A percentile compares a stretch with the other conserved stretches of the same genome.
Conservation (phyloP, 2,113 vertebrate species). For the Pogona vitticeps region DNA sequence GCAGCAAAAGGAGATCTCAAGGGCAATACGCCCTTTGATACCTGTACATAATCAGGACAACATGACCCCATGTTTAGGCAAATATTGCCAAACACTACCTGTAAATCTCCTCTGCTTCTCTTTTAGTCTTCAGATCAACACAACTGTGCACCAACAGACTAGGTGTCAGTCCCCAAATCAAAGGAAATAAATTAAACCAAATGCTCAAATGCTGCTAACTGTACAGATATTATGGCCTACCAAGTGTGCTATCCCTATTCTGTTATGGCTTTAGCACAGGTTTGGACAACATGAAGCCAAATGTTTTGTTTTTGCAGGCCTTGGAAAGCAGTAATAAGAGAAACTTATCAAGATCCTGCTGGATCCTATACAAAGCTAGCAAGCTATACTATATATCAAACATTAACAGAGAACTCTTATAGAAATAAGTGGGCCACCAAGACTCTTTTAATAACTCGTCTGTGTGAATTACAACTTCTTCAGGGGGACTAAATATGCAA, state of each 20-base stretch:
- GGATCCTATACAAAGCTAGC: neutral
- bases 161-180: neutral
- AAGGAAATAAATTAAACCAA: neutral
- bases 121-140: neutral
- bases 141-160: neutral
- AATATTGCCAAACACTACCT: neutral
- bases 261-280: neutral
- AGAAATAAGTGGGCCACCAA: neutral
- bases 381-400: neutral
- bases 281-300: neutral
- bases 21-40: neutral
- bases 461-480: neutral
- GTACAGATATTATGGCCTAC: too few relatives aligned
- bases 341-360: neutral
- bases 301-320: neutral
- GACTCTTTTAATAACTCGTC: too few relatives aligned
- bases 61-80: neutral
- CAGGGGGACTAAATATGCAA: neutral
- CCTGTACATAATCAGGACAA: neutral
- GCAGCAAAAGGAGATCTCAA: neutral
- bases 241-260: neutral
- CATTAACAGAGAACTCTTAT: neutral
- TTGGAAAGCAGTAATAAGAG: neutral
- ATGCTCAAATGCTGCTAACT: neutral
- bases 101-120: neutral